phyloP scores from a whole-genome alignment of 2,888 invertebrate genomes.

The Mylabris sibirica region DNA sequence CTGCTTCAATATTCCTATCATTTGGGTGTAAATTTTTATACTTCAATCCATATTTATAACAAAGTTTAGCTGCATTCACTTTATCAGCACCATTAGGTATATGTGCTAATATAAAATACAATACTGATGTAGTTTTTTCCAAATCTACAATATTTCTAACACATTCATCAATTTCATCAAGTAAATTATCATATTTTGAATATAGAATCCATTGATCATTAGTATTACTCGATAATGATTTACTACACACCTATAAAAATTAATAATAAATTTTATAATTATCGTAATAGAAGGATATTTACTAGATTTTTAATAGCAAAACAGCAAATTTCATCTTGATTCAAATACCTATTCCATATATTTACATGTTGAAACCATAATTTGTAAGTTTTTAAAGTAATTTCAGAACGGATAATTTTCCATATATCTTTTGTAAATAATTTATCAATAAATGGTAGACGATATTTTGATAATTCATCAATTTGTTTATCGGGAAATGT shows the following conservation, averaged over 20 bases:
- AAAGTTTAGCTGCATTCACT: conserved; percentile 62
- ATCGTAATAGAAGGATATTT: conserved; percentile 28
- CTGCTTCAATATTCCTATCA: conserved; percentile 41
- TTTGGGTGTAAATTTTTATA: conserved; percentile 50
- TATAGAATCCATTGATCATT: conserved; percentile 52
- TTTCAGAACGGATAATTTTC: conserved; percentile 61
- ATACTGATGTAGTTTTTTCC: conserved; percentile 56
- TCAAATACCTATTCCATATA: conserved; percentile 52
- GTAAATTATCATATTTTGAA: conserved; percentile 52
- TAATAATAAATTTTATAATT: neutral
- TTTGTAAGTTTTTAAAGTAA: conserved; percentile 62
- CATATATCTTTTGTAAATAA: conserved; percentile 57
- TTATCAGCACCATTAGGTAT: conserved; percentile 62
- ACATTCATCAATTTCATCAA: conserved; percentile 58
- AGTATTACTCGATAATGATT: conserved; percentile 33
- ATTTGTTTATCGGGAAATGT: conserved; percentile 56
- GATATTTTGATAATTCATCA: conserved; percentile 62
- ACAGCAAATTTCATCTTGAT: conserved; percentile 62
- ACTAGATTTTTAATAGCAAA: conserved; percentile 63
- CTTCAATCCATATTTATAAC: conserved; percentile 60
- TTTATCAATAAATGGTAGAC: conserved; percentile 61
- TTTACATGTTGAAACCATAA: conserved; percentile 62
- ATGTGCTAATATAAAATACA: conserved; percentile 51
- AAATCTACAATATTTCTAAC: conserved; percentile 54
- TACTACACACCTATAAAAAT: conserved; percentile 38